phyloP scores from a whole-genome alignment of 2,113 vertebrate species.

The Silurus asotus region DNA sequence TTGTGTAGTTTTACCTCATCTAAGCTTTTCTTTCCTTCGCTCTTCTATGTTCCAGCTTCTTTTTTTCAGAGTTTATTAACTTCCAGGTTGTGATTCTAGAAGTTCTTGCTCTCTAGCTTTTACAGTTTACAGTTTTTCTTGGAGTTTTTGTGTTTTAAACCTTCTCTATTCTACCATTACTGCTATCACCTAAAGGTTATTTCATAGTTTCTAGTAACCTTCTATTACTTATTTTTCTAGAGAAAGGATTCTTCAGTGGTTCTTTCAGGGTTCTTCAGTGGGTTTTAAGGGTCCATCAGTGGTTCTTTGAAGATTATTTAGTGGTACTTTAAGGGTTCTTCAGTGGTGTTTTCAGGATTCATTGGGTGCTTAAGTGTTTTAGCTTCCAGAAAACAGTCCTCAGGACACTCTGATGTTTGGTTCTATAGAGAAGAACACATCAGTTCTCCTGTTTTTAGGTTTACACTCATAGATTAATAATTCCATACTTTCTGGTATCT shows the following conservation, averaged over 20 bases:
- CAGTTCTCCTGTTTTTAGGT: not conserved
- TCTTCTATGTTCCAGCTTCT: not conserved
- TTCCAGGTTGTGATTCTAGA: not conserved
- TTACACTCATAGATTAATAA: not conserved
- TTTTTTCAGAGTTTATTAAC: not conserved
- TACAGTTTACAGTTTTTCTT: not conserved
- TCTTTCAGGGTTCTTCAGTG: not conserved
- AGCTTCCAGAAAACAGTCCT: not conserved
- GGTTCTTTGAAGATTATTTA: not conserved
- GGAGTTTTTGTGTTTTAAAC: not conserved
- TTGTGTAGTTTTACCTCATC: no score
- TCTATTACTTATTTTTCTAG: not conserved
- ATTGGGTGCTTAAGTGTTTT: not conserved
- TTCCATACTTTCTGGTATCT: not conserved
- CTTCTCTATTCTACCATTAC: not conserved
- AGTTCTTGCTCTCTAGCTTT: not conserved
- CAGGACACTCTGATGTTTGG: not conserved
- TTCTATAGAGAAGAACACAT: not conserved
- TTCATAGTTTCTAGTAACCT: not conserved
- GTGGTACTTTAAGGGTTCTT: not conserved
- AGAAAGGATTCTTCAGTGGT: not conserved
- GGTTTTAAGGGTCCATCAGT: no score
- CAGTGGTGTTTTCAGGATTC: not conserved
- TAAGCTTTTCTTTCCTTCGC: no score
- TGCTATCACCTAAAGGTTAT: no score